Evolutionary conservation across 2,113 vertebrate genomes (phyloP), one percentile per base, ranked within the genome.

Genomic region (Myotis davidii): DNA sequence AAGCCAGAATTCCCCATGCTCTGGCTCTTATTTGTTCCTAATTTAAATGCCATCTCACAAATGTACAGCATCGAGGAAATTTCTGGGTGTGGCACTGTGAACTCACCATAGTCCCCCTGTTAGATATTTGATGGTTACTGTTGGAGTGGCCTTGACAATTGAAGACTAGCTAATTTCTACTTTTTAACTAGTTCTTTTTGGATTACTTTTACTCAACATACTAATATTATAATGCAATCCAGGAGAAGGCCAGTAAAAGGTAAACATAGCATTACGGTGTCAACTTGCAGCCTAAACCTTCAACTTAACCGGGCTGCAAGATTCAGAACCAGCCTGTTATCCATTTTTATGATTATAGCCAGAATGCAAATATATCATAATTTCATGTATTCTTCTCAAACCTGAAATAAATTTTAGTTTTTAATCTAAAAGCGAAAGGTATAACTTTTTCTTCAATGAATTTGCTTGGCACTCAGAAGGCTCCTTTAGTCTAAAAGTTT

Each of bases 381-480:
- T 70, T 91, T 78, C 74, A 85, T 74, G 70, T 84, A 37, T 74
- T 88, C 10, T 85, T 91, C 34, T 92, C 79, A 89, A 92, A 70
- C 50, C 16, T 56, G 48, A 59, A 85, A 69, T 81, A 67, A 25
- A 73, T 52, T 61, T 48, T 61, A 50, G 14, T 48, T 91, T 90
- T 81, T 81, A 88, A 76, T 21, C 12, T 89, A 82, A 73, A 94
- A 92, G 27, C 25, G 64, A 32, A 54, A 94, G 17, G 1, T 16
- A 2, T 42, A 82, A 29, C 16, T 88, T 29, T 59, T 34, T 95
- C 32, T 76, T 95, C 13, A 29, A 0, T 65, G 52, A 88, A 39
- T 87, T 77, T 90, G 4, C 20, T 27, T 90, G 74, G 3, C 23
- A n/a, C 11, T 83, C 32, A 72, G 72, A 84, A 27, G 77, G 1